Base-by-base conservation (phyloP, 2,797 vertebrate genomes). In the Steatocranus sp. region DNA sequence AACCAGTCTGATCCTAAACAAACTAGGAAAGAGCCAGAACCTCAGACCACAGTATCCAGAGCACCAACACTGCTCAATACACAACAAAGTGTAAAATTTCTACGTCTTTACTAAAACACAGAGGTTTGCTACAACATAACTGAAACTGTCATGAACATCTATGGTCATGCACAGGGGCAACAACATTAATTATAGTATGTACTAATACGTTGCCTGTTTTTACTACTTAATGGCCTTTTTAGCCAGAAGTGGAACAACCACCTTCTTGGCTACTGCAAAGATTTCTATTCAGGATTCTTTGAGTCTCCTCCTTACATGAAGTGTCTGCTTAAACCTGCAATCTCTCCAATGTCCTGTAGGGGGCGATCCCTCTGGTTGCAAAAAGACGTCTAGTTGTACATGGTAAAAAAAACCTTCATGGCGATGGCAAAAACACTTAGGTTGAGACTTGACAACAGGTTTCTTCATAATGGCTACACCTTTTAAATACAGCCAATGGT, bases 401-500 rank as follows among this genome's bases (percentile, higher is more conserved):
- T 14, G 12, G 8, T 8, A 4, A 25, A 25, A 17, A 54, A 15
- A 58, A 15, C 30, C 54, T 58, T 58, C 54, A 3, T 18, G 8
- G 8, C 8, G 6, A 10, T 56, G 15, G 27, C 8, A 32, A 32
- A 18, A 58, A 32, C 54, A 4, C 27, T 56, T 56, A 0, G 27
- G 15, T 32, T 18, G 15, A 58, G 54, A 58, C 27, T 58, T 58
- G 27, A 32, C 27, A 18, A 32, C 54, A 58, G 27, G 27, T 0
- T 32, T 58, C 54, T 32, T 58, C 27, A 58, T 58, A 58, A 58
- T 18, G 27, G 27, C 27, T 56, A 56, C 54, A 32, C 49, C 2
- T 32, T 1, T 32, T 58, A 32, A 32, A 58, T 58, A 1, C 27
- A 32, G 3, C 27, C 27, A 32, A 0, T 32, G 3, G 54, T 58